Base-by-base conservation (phyloP, 2,797 vertebrate genomes). In the Pangasius krempfi region DNA sequence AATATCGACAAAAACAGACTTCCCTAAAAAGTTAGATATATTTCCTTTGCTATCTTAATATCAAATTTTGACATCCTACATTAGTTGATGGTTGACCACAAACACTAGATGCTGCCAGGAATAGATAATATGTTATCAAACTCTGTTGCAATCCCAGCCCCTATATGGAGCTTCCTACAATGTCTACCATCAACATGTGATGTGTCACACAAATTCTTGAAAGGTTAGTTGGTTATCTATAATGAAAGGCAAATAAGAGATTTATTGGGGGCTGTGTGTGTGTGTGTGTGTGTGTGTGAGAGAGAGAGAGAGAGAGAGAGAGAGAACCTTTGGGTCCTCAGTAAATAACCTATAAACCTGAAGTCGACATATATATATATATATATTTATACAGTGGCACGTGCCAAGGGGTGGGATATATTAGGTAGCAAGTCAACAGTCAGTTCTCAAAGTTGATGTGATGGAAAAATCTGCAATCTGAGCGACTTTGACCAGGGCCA, bases 11-110 rank as follows among this genome's bases (percentile, higher is more conserved):
- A 75, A 85, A 22, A 58, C 66, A 82, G 83, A 81, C 89, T 58
- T 33, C 80, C 86, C 30, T 86, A 37, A 87, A 86, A 40, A n/a
- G 47, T n/a, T 50, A 66, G 79, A 56, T n/a, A 6, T 44, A 80
- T 72, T 54, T 73, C 50, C 56, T 64, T 27, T 52, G 40, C 37
- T 47, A 64, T 79, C 70, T 87, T 87, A 88, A 92, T 88, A 88
- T 84, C 90, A 92, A 91, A 79, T 91, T 86, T 84, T 54, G 75
- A 78, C 27, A 78, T 52, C 75, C 14, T 91, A 89, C 87, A 83
- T 54, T 90, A 89, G 94, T 94, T 95, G 95, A 95, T 95, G 92
- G 87, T 76, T 91, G 50, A 30, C 75, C n/a, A 79, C 27, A 78
- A 78, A 30, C 14, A 54, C 13, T 76, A 14, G 1, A 18, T 78